Evolutionary conservation across 1,140 invertebrate species (phyloP).

Genomic region (Tetragonula clypearis): DNA sequence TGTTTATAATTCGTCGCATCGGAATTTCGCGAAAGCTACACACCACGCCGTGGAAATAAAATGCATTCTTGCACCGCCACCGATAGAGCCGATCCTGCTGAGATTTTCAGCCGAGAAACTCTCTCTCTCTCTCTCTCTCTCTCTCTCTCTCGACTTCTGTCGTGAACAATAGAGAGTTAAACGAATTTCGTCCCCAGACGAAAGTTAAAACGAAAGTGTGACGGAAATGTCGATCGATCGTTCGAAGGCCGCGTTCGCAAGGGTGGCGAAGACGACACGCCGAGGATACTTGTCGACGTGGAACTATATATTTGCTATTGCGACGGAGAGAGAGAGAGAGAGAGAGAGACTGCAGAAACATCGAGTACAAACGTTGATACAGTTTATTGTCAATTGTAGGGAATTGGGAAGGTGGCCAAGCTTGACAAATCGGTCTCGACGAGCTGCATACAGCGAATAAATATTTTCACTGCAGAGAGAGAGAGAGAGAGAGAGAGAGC

Average conservation of each 20-base stretch:
- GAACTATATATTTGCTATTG: slow-evolving; percentile 3
- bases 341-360: neutral
- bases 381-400: neutral
- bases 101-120: no score
- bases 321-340: neutral
- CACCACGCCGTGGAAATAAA: no score
- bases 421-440: neutral
- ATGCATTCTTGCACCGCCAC: no score
- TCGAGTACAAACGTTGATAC: neutral
- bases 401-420: slow-evolving; percentile 2
- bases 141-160: no score
- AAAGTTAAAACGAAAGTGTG: neutral
- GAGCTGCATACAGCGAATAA: neutral
- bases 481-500: neutral
- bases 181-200: neutral
- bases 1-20: no score
- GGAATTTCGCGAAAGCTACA: no score
- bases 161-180: neutral
- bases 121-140: no score
- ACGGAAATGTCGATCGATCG: neutral
- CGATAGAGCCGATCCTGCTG: no score
- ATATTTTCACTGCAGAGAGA: neutral
- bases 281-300: neutral
- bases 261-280: neutral
- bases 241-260: neutral